Base-by-base conservation (phyloP, 2,797 vertebrate species). In the Cottoperca gobio region DNA sequence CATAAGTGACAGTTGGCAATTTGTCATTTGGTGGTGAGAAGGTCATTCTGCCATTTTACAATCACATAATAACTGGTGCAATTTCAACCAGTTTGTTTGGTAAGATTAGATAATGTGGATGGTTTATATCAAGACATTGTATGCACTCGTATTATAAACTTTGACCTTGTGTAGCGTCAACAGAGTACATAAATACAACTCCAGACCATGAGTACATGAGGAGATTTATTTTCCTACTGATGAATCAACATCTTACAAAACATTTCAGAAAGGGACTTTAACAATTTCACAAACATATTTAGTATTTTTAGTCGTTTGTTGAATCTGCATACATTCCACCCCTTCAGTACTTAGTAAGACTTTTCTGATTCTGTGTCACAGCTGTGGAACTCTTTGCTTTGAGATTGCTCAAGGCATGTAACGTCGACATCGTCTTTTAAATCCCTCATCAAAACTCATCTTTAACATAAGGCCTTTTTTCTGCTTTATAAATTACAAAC, bases 1-100 rank as follows among this genome's bases (percentile, higher is more conserved):
- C 46, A 64, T 6, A 64, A 43, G 49, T 14, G 45, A 68, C 49
- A 40, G 31, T 2, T 58, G 33, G 66, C 55, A 66, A 49, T 58
- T 16, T 46, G 58, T 65, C 59, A 54, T 59, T 13, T 43, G n/a
- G 21, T 33, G 24, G 19, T 16, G 52, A 65, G 42, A 11, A 33
- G 17, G 35, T 24, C 14, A 6, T 39, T 5, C 6, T 59, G 10
- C 33, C 24, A 52, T 59, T 55, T 35, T 48, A 24, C 23, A 35
- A 2, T 45, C 40, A 14, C 16, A 35, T 40, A 35, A 14, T 26
- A 57, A 50, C 50, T 48, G 45, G n/a, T n/a, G n/a, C n/a, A n/a
- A n/a, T n/a, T n/a, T n/a, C 23, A 40, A 45, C 19, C 39, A 42
- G 12, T 21, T 8, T 26, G 64, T 39, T 37, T 6, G 49, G 48